Conservation (phyloP, 2,888 invertebrate genomes). For the Agriotes lineatus region DNA sequence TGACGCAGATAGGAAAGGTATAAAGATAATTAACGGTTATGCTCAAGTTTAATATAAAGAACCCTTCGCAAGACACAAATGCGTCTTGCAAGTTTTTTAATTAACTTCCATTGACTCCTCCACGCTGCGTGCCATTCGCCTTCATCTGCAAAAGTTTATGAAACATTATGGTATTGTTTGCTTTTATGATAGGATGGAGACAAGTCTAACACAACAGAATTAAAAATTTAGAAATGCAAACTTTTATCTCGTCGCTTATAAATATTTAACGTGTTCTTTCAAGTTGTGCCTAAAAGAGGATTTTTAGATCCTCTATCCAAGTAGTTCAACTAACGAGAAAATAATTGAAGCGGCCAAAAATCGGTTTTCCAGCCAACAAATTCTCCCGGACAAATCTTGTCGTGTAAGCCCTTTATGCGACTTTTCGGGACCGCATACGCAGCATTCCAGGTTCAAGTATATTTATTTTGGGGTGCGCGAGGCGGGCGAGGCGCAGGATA, state of each 20-base stretch:
- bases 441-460: slow-evolving; percentile 27
- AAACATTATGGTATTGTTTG: too few relatives aligned
- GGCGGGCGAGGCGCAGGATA: not conserved
- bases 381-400: slow-evolving; percentile 16
- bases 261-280: slow-evolving; percentile 1
- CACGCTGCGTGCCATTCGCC: too few relatives aligned
- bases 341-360: slow-evolving; percentile 19
- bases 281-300: not conserved
- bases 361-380: slow-evolving; percentile 22
- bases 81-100: too few relatives aligned
- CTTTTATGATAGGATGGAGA: too few relatives aligned
- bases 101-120: too few relatives aligned
- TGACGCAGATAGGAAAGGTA: too few relatives aligned
- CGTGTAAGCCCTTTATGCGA: slow-evolving; percentile 27
- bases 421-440: slow-evolving; percentile 21
- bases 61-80: too few relatives aligned
- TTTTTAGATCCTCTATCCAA: slow-evolving; percentile 1
- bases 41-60: too few relatives aligned
- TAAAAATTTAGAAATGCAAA: not conserved
- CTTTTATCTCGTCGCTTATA: not conserved
- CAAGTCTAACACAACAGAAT: not conserved
- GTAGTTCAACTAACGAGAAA: slow-evolving; percentile 24
- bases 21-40: too few relatives aligned
- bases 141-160: too few relatives aligned
- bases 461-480: slow-evolving; percentile 23